phyloP scores from a whole-genome alignment of 2,888 invertebrate genomes.

The Apamea monoglypha region DNA sequence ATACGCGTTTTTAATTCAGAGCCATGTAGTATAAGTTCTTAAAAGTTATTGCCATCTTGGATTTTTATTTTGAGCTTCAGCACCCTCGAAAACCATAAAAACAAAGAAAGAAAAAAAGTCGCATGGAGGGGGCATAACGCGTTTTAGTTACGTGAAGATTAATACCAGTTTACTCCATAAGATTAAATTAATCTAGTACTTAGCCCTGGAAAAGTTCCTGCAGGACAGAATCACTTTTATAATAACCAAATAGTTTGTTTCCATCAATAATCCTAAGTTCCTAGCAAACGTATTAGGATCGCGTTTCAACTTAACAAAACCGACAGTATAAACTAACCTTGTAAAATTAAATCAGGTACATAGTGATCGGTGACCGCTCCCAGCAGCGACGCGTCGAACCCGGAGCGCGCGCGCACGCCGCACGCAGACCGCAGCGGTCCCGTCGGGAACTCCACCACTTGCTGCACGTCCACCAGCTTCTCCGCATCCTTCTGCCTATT shows the following conservation, averaged over 20 bases:
- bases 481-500: constrained; percentile 63
- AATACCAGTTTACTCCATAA: too few relatives aligned
- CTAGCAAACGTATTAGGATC: neutral
- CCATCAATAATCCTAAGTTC: neutral
- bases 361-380: constrained; percentile 92
- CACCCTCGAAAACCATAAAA: too few relatives aligned
- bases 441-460: constrained; percentile 91
- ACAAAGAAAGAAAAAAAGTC: too few relatives aligned
- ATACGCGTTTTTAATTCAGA: too few relatives aligned
- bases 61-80: too few relatives aligned
- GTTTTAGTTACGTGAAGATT: too few relatives aligned
- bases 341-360: constrained; percentile 94
- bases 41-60: too few relatives aligned
- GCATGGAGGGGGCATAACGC: too few relatives aligned
- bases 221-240: neutral
- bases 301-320: neutral
- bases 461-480: constrained; percentile 73
- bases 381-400: constrained; percentile 91
- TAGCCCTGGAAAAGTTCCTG: neutral
- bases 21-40: too few relatives aligned
- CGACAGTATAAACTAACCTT: constrained; percentile 83
- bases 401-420: constrained; percentile 72
- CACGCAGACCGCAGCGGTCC: constrained; percentile 12
- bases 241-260: neutral
- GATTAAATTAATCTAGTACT: neutral